Conservation (phyloP, 1,140 invertebrate species). For the Tetragonula clypearis region DNA sequence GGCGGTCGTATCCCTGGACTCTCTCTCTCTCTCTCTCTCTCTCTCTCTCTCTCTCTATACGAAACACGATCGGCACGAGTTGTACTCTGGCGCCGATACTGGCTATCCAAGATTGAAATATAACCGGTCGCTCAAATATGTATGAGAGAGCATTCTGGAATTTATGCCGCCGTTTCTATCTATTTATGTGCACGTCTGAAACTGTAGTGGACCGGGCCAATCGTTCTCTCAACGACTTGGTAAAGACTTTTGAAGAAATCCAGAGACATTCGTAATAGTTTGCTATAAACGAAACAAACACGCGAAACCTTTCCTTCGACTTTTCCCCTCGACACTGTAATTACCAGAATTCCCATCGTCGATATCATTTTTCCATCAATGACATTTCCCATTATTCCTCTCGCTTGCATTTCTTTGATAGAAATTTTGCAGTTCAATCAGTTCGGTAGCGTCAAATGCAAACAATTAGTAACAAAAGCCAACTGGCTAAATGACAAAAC, state of each 20-base stretch:
- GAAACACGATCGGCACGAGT: slow-evolving; percentile 78
- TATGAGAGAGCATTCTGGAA: slow-evolving; percentile 56
- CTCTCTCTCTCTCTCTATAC: slow-evolving; percentile 48
- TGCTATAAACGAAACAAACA: background rate
- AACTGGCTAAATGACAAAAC: no score
- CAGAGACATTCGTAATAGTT: no score
- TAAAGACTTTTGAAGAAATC: slow-evolving; percentile 11
- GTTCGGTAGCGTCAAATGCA: no score
- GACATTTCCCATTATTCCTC: no score
- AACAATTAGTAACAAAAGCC: no score
- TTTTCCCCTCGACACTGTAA: no score
- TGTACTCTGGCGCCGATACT: slow-evolving; percentile 78
- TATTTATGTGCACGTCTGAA: background rate
- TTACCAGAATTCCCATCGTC: no score
- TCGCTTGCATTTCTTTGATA: no score
- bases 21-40: no score
- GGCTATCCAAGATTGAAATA: slow-evolving; percentile 77
- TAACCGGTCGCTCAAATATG: slow-evolving; percentile 74
- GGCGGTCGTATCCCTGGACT: slow-evolving; percentile 61
- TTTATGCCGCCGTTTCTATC: slow-evolving; percentile 49
- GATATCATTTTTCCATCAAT: no score
- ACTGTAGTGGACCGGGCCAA: background rate
- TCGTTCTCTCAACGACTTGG: background rate
- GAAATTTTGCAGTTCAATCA: no score
- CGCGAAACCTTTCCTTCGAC: no score